Conservation (phyloP, 2,888 invertebrate genomes). For the Unio delphinus region DNA sequence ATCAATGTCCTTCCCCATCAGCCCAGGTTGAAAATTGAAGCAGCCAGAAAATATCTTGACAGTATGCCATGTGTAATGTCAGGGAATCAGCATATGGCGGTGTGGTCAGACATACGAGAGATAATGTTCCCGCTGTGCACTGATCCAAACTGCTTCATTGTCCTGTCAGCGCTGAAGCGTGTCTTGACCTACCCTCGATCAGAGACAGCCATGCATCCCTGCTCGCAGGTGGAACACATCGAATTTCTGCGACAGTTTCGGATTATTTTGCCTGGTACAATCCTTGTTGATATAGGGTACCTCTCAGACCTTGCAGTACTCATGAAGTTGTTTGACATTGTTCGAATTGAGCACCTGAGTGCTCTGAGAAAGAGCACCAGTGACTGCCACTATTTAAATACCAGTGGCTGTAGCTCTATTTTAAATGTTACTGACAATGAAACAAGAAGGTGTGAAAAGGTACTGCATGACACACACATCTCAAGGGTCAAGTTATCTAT, state of each 20-base stretch:
- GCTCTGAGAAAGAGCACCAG: constrained; percentile 7
- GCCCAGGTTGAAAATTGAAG: constrained; percentile 8
- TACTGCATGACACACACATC: no score
- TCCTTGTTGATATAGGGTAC: constrained; percentile 37
- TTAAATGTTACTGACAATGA: no score
- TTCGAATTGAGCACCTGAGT: constrained; percentile 18
- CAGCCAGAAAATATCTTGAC: constrained; percentile 22
- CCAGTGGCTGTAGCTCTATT: no score
- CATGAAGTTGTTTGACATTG: constrained; percentile 30
- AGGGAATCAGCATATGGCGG: constrained; percentile 26
- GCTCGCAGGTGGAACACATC: constrained; percentile 40
- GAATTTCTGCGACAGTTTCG: constrained; percentile 41
- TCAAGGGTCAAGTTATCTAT: no score
- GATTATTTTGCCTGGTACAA: constrained; percentile 40
- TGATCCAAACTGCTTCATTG: constrained; percentile 34
- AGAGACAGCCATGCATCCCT: constrained; percentile 31
- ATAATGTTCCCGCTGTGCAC: constrained; percentile 42
- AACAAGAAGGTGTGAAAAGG: no score
- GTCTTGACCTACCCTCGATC: constrained; percentile 31
- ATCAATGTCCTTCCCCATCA: no score
- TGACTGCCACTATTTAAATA: background rate
- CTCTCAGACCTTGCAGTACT: constrained; percentile 17
- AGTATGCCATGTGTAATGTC: constrained; percentile 32
- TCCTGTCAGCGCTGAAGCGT: constrained; percentile 37
- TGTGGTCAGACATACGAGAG: constrained; percentile 50